Base-by-base conservation (phyloP, 2,888 invertebrate genomes). In the Andrena praecox region DNA sequence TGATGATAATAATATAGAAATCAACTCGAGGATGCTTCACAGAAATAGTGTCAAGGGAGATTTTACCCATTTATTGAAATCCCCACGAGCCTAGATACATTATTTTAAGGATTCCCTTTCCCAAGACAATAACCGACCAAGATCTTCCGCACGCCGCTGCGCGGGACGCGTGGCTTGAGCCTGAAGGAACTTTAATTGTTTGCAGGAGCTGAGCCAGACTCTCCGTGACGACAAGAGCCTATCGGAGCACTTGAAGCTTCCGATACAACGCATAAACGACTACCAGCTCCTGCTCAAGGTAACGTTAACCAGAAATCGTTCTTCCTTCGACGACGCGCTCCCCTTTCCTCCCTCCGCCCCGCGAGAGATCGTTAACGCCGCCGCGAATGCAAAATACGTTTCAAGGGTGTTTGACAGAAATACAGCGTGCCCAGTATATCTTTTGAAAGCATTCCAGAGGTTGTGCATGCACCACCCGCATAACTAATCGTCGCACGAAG, bases 231-330 rank as follows among this genome's bases (percentile, higher is more conserved):
- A 98, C 94, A 98, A 98, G 95, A 96, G 96, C 90, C 96, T 98
- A 91, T 95, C 96, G 91, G 98, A 98, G 94, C 98, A 99, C 95
- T 96, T 99, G 90, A 98, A 98, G 95, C 96, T 98, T 91, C 98
- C 99, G 90, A 97, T 98, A 93, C 98, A 98, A 95, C 96, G 99
- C 94, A 98, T 99, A 94, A 98, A 98, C 96, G 98, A 99, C 95
- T 99, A 99, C 94, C 98, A 98, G 95, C 97, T 98, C 91, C 96
- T 99, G 84, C 95, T 99, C 89, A 98, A 98, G 97, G 99, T 98
- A 79, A 79, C n/a, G 24, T 24, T 42, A 6, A 10, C 16, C n/a
- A n/a, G 10, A 50, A 60, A 67, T 52, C 2, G 16, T 42, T 42
- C 42, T 42, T 29, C 33, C 5, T 27, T 31, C 3, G 7, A 4